Conservation (phyloP, 1,140 invertebrate species). For the Pomacea maculata region DNA sequence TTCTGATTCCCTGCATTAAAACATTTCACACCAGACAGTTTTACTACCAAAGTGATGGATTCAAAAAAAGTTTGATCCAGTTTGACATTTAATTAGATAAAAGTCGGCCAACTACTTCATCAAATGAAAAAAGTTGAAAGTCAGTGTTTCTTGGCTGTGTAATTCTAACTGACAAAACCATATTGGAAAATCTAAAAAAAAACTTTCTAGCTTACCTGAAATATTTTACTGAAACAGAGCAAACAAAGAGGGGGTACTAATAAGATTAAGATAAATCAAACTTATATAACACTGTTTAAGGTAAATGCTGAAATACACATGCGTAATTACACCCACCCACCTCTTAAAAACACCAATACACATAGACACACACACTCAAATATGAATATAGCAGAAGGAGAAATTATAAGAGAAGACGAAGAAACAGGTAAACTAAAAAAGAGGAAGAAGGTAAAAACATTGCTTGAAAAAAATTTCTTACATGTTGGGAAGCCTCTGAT, state of each 20-base stretch:
- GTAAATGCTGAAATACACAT: not conserved
- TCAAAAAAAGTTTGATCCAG: too few species aligned
- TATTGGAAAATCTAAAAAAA: too few species aligned
- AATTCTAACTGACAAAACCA: too few species aligned
- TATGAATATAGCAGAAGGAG: not conserved
- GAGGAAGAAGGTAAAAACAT: constrained; percentile 2
- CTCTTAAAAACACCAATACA: not conserved
- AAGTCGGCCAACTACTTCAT: too few species aligned
- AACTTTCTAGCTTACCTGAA: constrained; percentile 55
- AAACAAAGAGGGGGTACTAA: not conserved
- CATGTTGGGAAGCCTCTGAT: constrained; percentile 83
- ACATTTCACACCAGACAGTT: too few species aligned
- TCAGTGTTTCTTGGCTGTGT: too few species aligned
- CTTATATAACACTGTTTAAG: not conserved
- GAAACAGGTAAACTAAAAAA: not conserved
- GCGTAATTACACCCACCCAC: not conserved
- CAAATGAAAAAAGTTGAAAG: too few species aligned
- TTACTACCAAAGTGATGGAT: too few species aligned
- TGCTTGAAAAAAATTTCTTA: constrained; percentile 34
- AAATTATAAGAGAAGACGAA: not conserved
- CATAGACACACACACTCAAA: not conserved
- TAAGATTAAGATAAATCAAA: not conserved
- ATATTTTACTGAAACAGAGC: constrained; percentile 59
- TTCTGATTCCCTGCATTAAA: too few species aligned
- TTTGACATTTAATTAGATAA: too few species aligned